Conservation (phyloP, 2,888 invertebrate genomes). For the Lasioglossum zephyrum region DNA sequence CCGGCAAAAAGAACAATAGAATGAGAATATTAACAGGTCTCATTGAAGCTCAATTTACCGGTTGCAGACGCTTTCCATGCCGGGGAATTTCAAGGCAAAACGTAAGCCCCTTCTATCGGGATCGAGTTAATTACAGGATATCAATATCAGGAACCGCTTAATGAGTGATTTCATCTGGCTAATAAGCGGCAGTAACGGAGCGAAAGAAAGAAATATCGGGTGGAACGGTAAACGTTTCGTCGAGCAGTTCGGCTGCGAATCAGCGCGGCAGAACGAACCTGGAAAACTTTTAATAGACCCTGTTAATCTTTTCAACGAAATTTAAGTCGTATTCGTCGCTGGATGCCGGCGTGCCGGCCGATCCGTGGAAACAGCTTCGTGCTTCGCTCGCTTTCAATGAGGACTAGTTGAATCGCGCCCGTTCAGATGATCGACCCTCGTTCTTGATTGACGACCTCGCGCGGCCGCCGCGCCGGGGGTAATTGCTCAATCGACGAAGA, state of each 20-base stretch:
- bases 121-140: conserved; percentile 44
- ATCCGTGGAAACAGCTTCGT: conserved; percentile 45
- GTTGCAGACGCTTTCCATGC: neutral
- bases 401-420: conserved; percentile 44
- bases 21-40: neutral
- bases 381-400: conserved; percentile 51
- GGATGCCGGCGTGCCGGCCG: neutral
- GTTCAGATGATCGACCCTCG: conserved; percentile 33
- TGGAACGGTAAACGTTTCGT: conserved; percentile 2
- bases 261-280: conserved; percentile 18
- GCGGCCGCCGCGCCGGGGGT: conserved; percentile 14
- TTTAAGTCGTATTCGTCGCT: conserved; percentile 38
- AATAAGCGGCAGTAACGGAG: conserved; percentile 27
- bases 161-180: conserved; percentile 21
- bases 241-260: neutral
- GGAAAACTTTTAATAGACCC: conserved; percentile 41
- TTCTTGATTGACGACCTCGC: conserved; percentile 61
- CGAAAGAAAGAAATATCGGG: conserved; percentile 19
- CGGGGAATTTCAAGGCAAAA: conserved; percentile 4
- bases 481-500: conserved; percentile 66
- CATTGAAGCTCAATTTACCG: neutral
- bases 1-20: neutral
- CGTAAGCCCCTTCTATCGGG: conserved; percentile 15
- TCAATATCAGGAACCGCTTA: conserved; percentile 30
- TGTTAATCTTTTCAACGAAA: conserved; percentile 47